phyloP scores from a whole-genome alignment of 2,113 vertebrate genomes.

The Lutjanus erythropterus region DNA sequence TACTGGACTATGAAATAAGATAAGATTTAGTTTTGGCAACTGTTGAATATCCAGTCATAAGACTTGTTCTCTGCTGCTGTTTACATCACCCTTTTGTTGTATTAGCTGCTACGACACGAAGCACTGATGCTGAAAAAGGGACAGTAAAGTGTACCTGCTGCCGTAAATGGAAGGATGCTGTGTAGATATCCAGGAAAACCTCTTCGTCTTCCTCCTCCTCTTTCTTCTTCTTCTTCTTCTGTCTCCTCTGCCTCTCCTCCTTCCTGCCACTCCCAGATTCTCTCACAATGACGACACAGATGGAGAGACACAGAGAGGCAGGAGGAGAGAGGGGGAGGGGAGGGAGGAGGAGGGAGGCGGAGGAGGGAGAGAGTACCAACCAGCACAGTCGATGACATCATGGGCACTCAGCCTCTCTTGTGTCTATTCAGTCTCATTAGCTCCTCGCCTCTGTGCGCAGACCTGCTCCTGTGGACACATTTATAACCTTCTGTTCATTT shows the following conservation, averaged over 20 bases:
- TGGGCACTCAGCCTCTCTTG: constrained; percentile 50
- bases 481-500: neutral
- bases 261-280: constrained; percentile 70
- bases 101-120: neutral
- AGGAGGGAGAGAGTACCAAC: constrained; percentile 76
- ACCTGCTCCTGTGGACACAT: constrained; percentile 2
- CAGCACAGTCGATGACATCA: constrained; percentile 85
- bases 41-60: neutral
- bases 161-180: constrained; percentile 49
- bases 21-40: neutral
- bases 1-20: neutral
- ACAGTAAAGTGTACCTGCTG: constrained; percentile 65
- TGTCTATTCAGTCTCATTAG: constrained; percentile 50
- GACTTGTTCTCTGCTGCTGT: neutral
- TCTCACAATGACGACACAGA: constrained; percentile 49
- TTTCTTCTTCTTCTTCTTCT: constrained; percentile 43
- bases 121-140: neutral
- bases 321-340: constrained; percentile 29
- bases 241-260: constrained; percentile 57
- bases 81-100: too few relatives aligned
- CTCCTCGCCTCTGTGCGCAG: constrained; percentile 2
- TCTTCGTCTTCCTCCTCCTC: constrained; percentile 35
- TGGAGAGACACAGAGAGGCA: constrained; percentile 54
- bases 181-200: constrained; percentile 34
- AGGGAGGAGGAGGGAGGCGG: constrained; percentile 26